Conservation (phyloP, 2,888 invertebrate genomes). For the Cotesia congregata region DNA sequence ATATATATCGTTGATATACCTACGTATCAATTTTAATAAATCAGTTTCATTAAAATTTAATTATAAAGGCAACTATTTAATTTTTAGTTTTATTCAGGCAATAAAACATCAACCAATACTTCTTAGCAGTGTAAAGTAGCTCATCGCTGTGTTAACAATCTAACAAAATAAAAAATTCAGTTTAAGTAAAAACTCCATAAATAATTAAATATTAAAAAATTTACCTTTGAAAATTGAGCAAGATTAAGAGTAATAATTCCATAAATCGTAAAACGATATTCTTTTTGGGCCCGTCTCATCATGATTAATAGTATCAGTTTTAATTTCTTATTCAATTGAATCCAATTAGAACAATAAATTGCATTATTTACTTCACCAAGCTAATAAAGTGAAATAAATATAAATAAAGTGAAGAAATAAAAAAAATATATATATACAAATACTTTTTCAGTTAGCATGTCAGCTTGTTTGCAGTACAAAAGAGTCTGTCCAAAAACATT, state of each 20-base stretch:
- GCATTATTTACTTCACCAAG: constrained; percentile 35
- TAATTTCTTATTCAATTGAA: constrained; percentile 39
- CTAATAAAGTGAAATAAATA: not conserved
- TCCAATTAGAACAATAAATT: constrained; percentile 46
- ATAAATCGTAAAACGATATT: constrained; percentile 44
- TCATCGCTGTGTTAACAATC: no score
- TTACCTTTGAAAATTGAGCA: constrained; percentile 42
- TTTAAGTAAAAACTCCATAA: no score
- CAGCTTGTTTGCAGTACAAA: not conserved
- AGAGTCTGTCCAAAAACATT: not conserved
- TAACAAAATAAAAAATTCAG: not conserved
- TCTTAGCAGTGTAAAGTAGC: no score
- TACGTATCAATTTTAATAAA: no score
- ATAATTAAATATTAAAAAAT: not conserved
- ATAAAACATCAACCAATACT: no score
- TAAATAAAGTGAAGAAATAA: not conserved
- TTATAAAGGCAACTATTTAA: no score
- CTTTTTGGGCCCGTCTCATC: constrained; percentile 44
- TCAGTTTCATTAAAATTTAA: no score
- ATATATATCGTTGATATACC: no score
- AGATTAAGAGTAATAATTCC: constrained; percentile 45
- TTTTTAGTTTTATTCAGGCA: no score
- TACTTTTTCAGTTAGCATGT: not conserved
- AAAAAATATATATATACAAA: not conserved
- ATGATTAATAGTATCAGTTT: constrained; percentile 38